Evolutionary conservation across 2,113 vertebrate species (phyloP).

Genomic region (Anolis carolinensis): DNA sequence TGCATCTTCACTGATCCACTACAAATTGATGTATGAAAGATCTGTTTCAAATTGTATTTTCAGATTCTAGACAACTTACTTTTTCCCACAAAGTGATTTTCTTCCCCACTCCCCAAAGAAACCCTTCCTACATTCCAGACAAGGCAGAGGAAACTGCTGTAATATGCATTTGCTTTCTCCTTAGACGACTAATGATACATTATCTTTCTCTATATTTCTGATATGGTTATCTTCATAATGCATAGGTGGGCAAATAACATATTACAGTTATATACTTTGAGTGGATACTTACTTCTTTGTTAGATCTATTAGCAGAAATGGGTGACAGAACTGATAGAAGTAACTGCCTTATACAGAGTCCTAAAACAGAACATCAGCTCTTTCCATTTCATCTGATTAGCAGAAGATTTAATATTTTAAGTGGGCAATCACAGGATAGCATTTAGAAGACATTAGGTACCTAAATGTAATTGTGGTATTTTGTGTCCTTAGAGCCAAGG

Average conservation of each 20-base stretch:
- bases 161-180: not conserved
- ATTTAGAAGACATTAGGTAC: not conserved
- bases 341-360: not conserved
- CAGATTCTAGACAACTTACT: not conserved
- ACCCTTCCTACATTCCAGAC: not conserved
- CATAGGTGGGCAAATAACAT: constrained; percentile 3
- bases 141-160: not conserved
- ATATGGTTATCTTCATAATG: not conserved
- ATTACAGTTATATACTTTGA: constrained; percentile 10
- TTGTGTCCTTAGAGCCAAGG: not conserved
- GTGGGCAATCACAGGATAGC: not conserved
- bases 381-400: not conserved
- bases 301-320: constrained; percentile 9
- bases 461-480: not conserved
- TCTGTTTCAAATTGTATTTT: not conserved
- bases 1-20: too few species aligned
- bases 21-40: not conserved
- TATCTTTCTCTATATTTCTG: constrained; percentile 15
- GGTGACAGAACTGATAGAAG: constrained; percentile 5
- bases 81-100: not conserved
- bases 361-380: not conserved
- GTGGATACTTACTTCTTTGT: constrained; percentile 15
- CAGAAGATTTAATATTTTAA: not conserved
- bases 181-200: not conserved
- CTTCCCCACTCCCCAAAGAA: not conserved